Evolutionary conservation across 2,113 vertebrate species (phyloP).

Genomic region (Opisthocomus hoazin): DNA sequence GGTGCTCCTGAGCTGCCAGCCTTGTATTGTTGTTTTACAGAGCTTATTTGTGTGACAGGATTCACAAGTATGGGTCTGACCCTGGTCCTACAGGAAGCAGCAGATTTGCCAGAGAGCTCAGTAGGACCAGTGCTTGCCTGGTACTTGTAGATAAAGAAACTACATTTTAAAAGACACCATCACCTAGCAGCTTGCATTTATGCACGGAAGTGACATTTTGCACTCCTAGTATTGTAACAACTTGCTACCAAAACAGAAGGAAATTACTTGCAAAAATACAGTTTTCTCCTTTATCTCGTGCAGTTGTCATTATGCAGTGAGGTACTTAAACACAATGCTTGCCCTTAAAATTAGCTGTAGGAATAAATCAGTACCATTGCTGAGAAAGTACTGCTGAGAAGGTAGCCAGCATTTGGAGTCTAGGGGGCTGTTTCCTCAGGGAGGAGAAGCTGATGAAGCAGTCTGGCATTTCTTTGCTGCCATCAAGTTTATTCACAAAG

Average conservation of each 20-base stretch:
- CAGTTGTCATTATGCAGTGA: background rate
- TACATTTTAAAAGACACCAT: background rate
- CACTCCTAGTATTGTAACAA: background rate
- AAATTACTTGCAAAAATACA: background rate
- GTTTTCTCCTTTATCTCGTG: background rate
- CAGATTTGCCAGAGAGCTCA: background rate
- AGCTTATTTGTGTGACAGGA: constrained; percentile 17
- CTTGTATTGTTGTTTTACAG: background rate
- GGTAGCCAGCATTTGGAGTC: background rate
- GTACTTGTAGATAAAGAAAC: background rate
- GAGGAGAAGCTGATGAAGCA: background rate
- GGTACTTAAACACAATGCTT: background rate
- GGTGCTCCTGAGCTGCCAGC: constrained; percentile 3
- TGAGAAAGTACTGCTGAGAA: background rate
- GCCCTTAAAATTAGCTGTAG: background rate
- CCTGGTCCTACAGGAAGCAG: background rate
- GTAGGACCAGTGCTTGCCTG: background rate
- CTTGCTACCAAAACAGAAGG: background rate
- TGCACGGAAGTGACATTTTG: background rate
- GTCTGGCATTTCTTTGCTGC: background rate
- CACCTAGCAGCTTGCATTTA: background rate
- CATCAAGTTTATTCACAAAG: background rate
- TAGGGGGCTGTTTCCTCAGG: background rate
- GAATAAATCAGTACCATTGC: background rate
- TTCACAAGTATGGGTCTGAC: background rate